Evolutionary conservation across 1,140 invertebrate genomes (phyloP), one percentile per base, ranked within the genome.

Genomic region (Doryteuthis pealeii): DNA sequence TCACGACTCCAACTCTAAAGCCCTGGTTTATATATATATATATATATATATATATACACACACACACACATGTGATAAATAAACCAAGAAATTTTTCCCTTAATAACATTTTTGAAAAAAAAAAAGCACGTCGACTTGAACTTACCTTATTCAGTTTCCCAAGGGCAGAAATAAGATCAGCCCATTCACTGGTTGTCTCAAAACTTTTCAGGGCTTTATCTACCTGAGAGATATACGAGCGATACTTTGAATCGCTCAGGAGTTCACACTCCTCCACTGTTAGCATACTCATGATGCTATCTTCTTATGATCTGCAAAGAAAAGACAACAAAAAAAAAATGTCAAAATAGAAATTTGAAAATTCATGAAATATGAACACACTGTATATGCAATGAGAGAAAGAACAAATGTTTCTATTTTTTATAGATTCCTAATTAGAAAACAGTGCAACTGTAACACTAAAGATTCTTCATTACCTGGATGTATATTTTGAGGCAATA

Each of bases 121-220:
- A 40, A 40, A 40, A 40, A 40, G 35, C 35, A 40, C 10, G 10
- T n/a, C 35, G 10, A 10, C 35, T 40, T 40, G 10, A 40, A 40
- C 49, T 81, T 90, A 95, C 95, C 91, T 97, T 97, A 84, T 95
- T 96, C 26, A 98, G 90, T 90, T 97, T 98, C 76, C 93, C 94
- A 66, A 98, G 87, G 30, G 95, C 95, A 71, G 94, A 94, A 80
- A 98, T 97, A 32, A 98, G 89, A 90, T 98, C 96, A 76, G 96
- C 94, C 96, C 96, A 98, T 91, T 97, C 96, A 82, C 93, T 95
- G 30, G 95, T 96, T 81, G 94, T 95, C 83, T 97, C 96, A 90
- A 98, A 98, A 87, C 92, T 94, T 84, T 95, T 95, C 32, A 98
- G 87, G 49, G 94, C 94, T 87, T 96, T 97, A 82, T 98, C 96